Evolutionary conservation across 2,797 vertebrate genomes (phyloP).

Genomic region (Prionace glauca): DNA sequence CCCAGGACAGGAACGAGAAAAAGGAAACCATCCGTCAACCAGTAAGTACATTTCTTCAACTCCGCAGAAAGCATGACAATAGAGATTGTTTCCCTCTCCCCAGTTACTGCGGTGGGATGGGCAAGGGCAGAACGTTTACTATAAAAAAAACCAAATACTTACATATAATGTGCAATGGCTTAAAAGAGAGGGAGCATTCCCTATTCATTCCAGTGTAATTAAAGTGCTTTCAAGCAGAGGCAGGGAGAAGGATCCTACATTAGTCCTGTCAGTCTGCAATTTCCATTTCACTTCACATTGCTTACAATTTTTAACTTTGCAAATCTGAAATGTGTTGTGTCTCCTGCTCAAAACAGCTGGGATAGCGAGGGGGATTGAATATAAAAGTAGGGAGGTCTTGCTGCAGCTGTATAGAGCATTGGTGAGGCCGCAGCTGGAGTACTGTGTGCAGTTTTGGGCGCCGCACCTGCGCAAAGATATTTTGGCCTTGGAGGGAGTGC

Average conservation of each 20-base stretch:
- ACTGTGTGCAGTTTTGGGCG: too few species aligned
- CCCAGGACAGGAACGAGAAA: conserved; percentile 43
- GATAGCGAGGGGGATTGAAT: too few species aligned
- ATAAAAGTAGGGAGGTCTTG: too few species aligned
- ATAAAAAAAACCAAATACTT: not conserved
- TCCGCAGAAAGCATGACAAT: not conserved
- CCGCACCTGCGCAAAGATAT: too few species aligned
- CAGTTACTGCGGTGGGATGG: not conserved
- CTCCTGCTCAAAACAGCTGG: not conserved
- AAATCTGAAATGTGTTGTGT: not conserved
- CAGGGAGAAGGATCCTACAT: not conserved
- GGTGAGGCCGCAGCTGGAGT: too few species aligned
- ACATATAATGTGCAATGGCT: not conserved
- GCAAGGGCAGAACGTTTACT: not conserved
- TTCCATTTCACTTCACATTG: not conserved
- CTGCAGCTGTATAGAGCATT: too few species aligned
- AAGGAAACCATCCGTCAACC: conserved; percentile 43
- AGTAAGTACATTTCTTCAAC: conserved; percentile 44
- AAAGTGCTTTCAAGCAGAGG: not conserved
- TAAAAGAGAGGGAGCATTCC: not conserved
- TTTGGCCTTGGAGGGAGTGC: too few species aligned
- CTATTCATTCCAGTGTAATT: not conserved
- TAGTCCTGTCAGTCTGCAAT: not conserved
- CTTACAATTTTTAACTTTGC: not conserved
- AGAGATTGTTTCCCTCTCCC: not conserved